These are phyloP conservation scores for Cranoglanis bouderius DNA, from an alignment of 2,113 vertebrate species.

Conservation along the genomic window DNA sequence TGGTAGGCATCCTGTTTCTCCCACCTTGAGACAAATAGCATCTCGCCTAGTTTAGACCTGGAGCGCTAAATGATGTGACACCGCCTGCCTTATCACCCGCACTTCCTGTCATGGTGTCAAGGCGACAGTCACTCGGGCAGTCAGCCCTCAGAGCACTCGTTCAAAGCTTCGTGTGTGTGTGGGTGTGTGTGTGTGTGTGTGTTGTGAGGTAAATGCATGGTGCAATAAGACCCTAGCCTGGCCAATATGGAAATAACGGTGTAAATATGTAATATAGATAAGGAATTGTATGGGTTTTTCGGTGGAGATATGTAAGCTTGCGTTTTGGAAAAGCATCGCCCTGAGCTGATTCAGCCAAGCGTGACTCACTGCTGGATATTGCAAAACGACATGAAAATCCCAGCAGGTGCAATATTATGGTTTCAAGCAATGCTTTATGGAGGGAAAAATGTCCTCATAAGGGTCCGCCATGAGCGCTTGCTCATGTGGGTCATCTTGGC, in stretches of 20 bases:
- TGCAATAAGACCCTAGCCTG: slow-evolving; percentile 55
- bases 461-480: neutral
- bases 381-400: slow-evolving; percentile 18
- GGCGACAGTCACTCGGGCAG: slow-evolving; percentile 26
- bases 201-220: neutral
- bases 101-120: slow-evolving; percentile 53
- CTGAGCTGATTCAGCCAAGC: slow-evolving; percentile 22
- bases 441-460: slow-evolving; percentile 7
- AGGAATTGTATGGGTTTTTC: slow-evolving; percentile 55
- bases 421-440: slow-evolving; percentile 1
- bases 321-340: neutral
- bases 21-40: slow-evolving; percentile 60
- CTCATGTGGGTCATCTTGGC: neutral
- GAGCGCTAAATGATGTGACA: slow-evolving; percentile 39
- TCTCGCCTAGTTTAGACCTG: slow-evolving; percentile 38
- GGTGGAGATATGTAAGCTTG: slow-evolving; percentile 43
- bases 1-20: slow-evolving; percentile 56
- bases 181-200: slow-evolving; percentile 4
- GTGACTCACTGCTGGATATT: slow-evolving; percentile 36
- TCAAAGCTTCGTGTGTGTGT: slow-evolving; percentile 22
- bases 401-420: neutral
- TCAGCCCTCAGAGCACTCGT: slow-evolving; percentile 31
- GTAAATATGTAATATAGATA: slow-evolving; percentile 62
- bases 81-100: slow-evolving; percentile 53
- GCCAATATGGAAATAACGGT: slow-evolving; percentile 44